Evolutionary conservation across 2,888 invertebrate species (phyloP).

Genomic region (Patella pellucida): DNA sequence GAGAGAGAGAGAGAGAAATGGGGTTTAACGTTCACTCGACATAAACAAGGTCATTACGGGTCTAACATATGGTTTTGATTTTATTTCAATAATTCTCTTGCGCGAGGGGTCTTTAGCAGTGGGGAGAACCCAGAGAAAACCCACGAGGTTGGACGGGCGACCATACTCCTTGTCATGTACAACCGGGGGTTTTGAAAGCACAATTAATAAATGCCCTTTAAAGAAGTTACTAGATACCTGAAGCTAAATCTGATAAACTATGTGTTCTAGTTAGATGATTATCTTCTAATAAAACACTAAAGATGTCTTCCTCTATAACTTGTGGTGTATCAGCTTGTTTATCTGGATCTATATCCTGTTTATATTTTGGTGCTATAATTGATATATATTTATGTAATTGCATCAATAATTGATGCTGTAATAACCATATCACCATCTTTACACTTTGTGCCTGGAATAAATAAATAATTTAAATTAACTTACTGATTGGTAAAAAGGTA

Average conservation of each 20-base stretch:
- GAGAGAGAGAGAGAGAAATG: too few species aligned
- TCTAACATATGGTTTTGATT: too few species aligned
- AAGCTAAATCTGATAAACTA: slow-evolving; percentile 60
- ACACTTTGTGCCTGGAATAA: slow-evolving; percentile 72
- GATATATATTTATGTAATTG: slow-evolving; percentile 95
- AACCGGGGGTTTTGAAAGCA: too few species aligned
- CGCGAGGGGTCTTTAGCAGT: too few species aligned
- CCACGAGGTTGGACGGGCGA: too few species aligned
- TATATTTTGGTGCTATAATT: slow-evolving; percentile 76
- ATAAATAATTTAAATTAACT: slow-evolving; percentile 12
- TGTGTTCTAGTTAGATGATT: slow-evolving; percentile 47
- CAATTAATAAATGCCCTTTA: too few species aligned
- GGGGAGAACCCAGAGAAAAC: too few species aligned
- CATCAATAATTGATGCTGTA: slow-evolving; percentile 87
- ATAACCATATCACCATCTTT: slow-evolving; percentile 88
- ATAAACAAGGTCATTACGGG: too few species aligned
- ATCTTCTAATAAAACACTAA: slow-evolving; percentile 35
- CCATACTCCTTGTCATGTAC: too few species aligned
- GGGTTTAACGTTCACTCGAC: too few species aligned
- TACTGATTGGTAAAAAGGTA: neutral
- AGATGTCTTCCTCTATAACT: slow-evolving; percentile 37
- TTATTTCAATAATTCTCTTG: too few species aligned
- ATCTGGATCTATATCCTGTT: neutral
- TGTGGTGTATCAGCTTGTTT: neutral
- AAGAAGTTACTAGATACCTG: slow-evolving; percentile 36